Base-by-base conservation (phyloP, 2,113 vertebrate species). In the Plestiodon gilberti region DNA sequence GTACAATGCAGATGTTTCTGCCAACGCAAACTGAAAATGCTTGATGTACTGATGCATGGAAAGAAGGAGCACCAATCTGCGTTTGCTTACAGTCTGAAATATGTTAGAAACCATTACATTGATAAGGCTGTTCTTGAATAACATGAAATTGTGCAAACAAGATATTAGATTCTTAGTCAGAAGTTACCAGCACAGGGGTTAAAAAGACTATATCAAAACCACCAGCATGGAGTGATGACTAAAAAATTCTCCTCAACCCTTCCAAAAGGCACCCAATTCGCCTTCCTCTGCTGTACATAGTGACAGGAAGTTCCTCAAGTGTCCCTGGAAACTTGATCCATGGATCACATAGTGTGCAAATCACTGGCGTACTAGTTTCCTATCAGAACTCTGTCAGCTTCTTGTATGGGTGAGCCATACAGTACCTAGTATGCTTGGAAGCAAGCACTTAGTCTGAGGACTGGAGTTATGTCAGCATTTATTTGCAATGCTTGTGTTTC, bases 1-100 rank as follows among this genome's bases (percentile, higher is more conserved):
- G 17, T 71, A 38, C 78, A 70, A 88, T 88, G 84, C 89, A 85
- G 13, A 87, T 86, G 40, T 89, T 89, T 89, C 83, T 82, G 87
- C 92, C 83, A 88, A 90, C 3, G 89, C 77, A 77, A 78, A 62
- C 52, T 0, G 33, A 61, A 78, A 90, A 84, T 38, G 25, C 65
- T 71, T 20, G 30, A 73, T 84, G 61, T 59, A 70, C 6, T 85
- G 57, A 75, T 90, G 79, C 70, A 90, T 84, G 78, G 64, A 81
- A 10, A 61, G 2, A 67, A 88, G n/a, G n/a, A n/a, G 73, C 5
- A 30, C 0, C 75, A 38, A 2, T 71, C 43, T 73, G 65, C 65
- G 76, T 89, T 28, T 7, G 1, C 9, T 0, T 7, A 86, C 18
- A 78, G 59, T 64, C 82, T 38, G 0, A 69, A 86, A 78, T 77